phyloP scores from a whole-genome alignment of 2,888 invertebrate genomes.

The Odontothrips loti region DNA sequence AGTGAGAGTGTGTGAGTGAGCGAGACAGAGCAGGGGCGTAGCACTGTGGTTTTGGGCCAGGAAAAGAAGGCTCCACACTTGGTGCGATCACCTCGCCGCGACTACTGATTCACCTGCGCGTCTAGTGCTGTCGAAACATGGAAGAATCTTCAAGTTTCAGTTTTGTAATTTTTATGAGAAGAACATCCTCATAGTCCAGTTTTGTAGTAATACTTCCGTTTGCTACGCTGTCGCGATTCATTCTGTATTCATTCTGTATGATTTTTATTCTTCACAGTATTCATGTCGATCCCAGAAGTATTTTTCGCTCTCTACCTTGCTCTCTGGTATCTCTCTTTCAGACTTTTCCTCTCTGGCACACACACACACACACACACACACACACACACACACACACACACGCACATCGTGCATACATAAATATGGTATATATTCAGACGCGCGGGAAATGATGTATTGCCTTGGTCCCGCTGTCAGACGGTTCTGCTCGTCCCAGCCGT shows the following conservation, averaged over 20 bases:
- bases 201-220: too few species aligned
- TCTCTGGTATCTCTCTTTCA: not conserved
- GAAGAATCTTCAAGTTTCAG: too few species aligned
- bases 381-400: not conserved
- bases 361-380: not conserved
- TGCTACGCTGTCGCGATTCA: too few species aligned
- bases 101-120: too few species aligned
- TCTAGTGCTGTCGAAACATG: too few species aligned
- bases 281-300: too few species aligned
- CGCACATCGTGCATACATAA: slow-evolving; percentile 13
- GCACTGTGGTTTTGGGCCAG: not conserved
- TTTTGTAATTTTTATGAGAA: too few species aligned
- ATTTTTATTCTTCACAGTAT: too few species aligned
- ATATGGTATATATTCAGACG: slow-evolving; percentile 25
- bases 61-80: too few species aligned
- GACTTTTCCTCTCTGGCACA: not conserved
- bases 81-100: too few species aligned
- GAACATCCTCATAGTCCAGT: too few species aligned
- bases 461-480: slow-evolving; percentile 3
- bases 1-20: not conserved
- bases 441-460: slow-evolving; percentile 11
- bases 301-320: not conserved
- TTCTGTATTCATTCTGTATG: too few species aligned
- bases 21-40: not conserved
- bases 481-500: slow-evolving; percentile 5